Evolutionary conservation across 2,888 invertebrate species (phyloP), one percentile per base, ranked within the genome.

Genomic region (Nebria brevicollis): DNA sequence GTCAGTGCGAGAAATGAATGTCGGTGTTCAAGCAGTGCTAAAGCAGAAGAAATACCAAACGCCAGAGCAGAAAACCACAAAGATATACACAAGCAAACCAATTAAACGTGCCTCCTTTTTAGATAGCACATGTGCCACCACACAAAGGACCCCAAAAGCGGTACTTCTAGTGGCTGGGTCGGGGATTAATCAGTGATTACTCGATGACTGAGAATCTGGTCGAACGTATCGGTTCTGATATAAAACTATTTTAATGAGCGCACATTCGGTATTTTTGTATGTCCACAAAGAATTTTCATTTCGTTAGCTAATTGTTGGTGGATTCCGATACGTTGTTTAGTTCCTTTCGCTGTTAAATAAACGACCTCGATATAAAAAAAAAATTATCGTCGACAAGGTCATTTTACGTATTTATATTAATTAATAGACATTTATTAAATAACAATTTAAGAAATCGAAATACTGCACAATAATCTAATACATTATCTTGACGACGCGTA

Each of bases 161-260:
- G 54, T 54, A 13, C 54, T 11, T 54, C 54, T 54, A 54, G 54
- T 13, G 54, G 54, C 54, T 54, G 78, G 78, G 68, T 66, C 66
- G 78, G 70, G 42, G 80, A 80, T 80, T 75, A 80, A 80, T 80
- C 80, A 75, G n/a, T 75, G 75, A 80, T 80, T 76, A 76, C 66
- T 13, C 76, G 66, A 76, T 75, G 75, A 75, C 75, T 79, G 79
- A 80, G 75, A 75, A 80, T 80, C 54, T 41, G 7, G 74, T 43
- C 42, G 15, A 74, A 75, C 75, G 73, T 41, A 42, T 73, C 26
- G 34, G 13, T 80, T 80, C 73, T 80, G 66, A 78, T 80, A 79
- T 79, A 80, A 34, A 80, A 80, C 75, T 80, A 80, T 80, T 80
- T 80, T 80, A 80, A 80, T 80, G 80, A 80, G 80, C 65, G 72